These are phyloP conservation scores for Drosophila lowei DNA, from an alignment of 1,140 invertebrate species.

Conservation along the genomic window DNA sequence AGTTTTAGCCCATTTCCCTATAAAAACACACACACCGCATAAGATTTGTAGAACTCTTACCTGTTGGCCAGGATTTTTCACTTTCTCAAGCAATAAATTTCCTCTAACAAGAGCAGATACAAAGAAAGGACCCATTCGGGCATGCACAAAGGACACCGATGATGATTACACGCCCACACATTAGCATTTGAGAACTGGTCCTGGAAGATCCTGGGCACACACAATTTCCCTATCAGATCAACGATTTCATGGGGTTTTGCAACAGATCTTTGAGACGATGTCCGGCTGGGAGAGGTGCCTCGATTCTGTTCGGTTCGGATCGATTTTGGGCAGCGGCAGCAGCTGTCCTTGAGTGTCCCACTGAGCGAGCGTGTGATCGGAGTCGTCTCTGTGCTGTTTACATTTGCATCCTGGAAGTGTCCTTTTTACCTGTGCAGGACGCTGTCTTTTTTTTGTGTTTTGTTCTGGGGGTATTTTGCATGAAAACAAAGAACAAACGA, in stretches of 20 bases:
- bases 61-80: conserved; percentile 47
- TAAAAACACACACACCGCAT: conserved; percentile 3
- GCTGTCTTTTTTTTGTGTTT: conserved; percentile 26
- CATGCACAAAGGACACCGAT: conserved; percentile 35
- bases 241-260: conserved; percentile 70
- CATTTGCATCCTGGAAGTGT: conserved; percentile 66
- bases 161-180: conserved; percentile 74
- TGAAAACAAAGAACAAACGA: conserved; percentile 35
- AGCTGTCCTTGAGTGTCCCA: conserved; percentile 49
- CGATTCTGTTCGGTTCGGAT: conserved; percentile 1
- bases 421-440: conserved; percentile 53
- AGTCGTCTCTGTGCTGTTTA: conserved; percentile 46
- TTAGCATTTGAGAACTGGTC: conserved; percentile 30
- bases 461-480: conserved; percentile 53
- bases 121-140: conserved; percentile 17
- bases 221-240: conserved; percentile 61
- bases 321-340: conserved; percentile 47
- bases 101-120: conserved; percentile 11
- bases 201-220: conserved; percentile 23
- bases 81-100: conserved; percentile 54
- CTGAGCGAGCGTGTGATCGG: conserved; percentile 75
- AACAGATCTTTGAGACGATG: conserved; percentile 65
- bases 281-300: conserved; percentile 34
- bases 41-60: conserved; percentile 9
- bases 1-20: no score